Base-by-base conservation (phyloP, 2,888 invertebrate species). In the Augochlorella aurata region DNA sequence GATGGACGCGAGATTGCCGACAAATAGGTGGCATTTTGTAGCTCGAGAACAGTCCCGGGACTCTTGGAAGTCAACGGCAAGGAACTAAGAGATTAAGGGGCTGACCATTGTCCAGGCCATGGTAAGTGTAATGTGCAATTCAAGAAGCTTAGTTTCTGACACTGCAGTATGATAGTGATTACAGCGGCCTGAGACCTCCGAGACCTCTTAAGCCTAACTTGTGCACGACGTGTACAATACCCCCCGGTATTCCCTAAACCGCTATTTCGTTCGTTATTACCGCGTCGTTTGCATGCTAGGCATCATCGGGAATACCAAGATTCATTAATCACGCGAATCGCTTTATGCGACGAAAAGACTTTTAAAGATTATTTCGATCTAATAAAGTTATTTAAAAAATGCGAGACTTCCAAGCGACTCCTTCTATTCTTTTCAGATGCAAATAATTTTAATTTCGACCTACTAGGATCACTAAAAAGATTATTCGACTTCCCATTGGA, bases 61-160 rank as follows among this genome's bases (percentile, higher is more conserved):
- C 47, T 29, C 61, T 49, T 29, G 47, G 54, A 72, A 61, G 29
- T 45, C 47, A 61, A n/a, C 71, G 24, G 18, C 18, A 61, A 58
- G 58, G 58, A 47, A 72, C 29, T 29, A 24, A 38, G 71, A 58
- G 71, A 72, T 72, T 72, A 44, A 45, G 47, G 61, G 12, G 7
- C 16, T 61, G 71, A 61, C 71, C 58, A 29, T 61, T 61, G 71
- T 47, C 58, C 71, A 49, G 45, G 47, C 58, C 47, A 12, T 29
- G 29, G 7, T 58, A 72, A 72, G 47, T 24, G 61, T 61, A 72
- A 61, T 72, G 71, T 61, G 45, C 61, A 72, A 61, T 61, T 21
- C 71, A 9, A 61, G 61, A 29, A 72, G 71, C 71, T 72, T 72
- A 72, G 61, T 72, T 61, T 29, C 45, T 47, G 29, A 61, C 71